A percentile compares a stretch with the other conserved stretches of the same genome.
These are phyloP conservation scores for Tipula helvola DNA, from an alignment of 2,888 invertebrate species.

Conservation along the genomic window DNA sequence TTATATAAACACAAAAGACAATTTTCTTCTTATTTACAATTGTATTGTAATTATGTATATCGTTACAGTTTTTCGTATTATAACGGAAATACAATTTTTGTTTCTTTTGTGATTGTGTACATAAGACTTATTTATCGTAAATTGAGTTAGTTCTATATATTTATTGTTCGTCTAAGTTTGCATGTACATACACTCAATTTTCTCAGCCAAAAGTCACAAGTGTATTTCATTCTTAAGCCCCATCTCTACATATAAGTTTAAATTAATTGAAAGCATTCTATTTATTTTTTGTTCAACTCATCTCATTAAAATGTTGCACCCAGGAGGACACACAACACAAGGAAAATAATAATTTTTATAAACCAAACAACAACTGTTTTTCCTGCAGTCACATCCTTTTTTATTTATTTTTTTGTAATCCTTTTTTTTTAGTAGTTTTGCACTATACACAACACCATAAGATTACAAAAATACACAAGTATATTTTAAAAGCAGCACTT, in stretches of 20 bases:
- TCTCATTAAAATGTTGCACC: neutral
- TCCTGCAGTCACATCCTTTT: neutral
- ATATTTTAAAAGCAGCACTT: neutral
- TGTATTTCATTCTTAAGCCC: neutral
- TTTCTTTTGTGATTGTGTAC: neutral
- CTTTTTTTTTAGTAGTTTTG: neutral
- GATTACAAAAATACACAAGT: neutral
- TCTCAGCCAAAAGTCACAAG: neutral
- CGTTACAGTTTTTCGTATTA: neutral
- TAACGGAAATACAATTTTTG: neutral
- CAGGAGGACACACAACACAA: neutral
- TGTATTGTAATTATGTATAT: neutral
- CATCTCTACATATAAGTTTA: neutral
- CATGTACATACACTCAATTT: neutral
- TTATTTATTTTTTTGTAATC: neutral
- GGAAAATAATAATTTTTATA: neutral
- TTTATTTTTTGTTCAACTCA: neutral
- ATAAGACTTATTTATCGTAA: neutral
- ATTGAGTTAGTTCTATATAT: neutral
- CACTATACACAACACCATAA: neutral
- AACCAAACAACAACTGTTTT: neutral
- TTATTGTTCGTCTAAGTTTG: neutral
- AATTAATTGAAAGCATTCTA: neutral
- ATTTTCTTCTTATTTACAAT: neutral
- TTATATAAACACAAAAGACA: neutral